phyloP scores from a whole-genome alignment of 1,140 invertebrate species.

The Saxidomus purpurata region DNA sequence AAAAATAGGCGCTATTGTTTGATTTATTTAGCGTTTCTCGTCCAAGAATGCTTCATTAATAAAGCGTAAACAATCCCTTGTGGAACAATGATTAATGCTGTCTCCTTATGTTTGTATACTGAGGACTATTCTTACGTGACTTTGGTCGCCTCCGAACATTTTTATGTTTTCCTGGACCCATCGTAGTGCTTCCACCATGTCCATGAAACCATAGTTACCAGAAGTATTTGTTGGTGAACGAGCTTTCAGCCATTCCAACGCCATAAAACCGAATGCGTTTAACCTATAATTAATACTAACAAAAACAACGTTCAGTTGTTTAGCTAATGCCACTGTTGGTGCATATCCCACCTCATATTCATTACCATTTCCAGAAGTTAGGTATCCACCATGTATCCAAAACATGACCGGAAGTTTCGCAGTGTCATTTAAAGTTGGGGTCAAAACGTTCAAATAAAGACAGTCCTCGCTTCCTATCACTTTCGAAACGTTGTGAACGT shows the following conservation, averaged over 20 bases:
- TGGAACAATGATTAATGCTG: too few species aligned
- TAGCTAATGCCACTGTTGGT: constrained; percentile 62
- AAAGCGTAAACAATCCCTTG: too few species aligned
- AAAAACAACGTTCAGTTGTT: constrained; percentile 94
- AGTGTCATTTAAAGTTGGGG: constrained; percentile 71
- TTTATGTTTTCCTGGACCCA: constrained; percentile 72
- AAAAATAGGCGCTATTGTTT: too few species aligned
- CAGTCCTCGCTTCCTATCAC: constrained; percentile 79
- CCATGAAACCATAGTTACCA: constrained; percentile 73
- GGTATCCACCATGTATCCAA: constrained; percentile 96
- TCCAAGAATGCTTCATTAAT: too few species aligned
- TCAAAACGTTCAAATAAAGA: constrained; percentile 81
- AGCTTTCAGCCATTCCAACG: constrained; percentile 90
- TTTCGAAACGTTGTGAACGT: background rate
- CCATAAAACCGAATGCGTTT: constrained; percentile 92
- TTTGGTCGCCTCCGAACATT: constrained; percentile 69
- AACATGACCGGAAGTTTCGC: constrained; percentile 90
- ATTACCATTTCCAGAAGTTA: constrained; percentile 87
- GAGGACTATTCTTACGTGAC: constrained; percentile 42
- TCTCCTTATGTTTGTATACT: too few species aligned
- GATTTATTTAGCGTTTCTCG: too few species aligned
- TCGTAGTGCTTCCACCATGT: constrained; percentile 60
- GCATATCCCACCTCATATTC: constrained; percentile 1
- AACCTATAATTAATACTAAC: constrained; percentile 95
- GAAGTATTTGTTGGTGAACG: constrained; percentile 90